A percentile compares a stretch with the other conserved stretches of the same genome.
Evolutionary conservation across 2,888 invertebrate species (phyloP).

Genomic region (Maniola hyperantus): DNA sequence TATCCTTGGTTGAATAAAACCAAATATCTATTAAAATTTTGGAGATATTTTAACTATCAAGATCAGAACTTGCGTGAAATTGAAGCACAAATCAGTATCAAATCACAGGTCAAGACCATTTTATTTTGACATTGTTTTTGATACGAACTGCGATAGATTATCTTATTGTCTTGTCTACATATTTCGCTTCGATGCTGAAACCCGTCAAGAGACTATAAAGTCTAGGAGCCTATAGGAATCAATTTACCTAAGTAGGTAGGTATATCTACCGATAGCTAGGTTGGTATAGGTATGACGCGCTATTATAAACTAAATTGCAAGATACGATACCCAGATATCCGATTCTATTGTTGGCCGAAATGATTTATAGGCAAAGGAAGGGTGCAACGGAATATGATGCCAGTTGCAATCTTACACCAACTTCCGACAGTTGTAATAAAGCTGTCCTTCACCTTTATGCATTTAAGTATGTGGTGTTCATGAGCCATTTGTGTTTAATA

Average conservation of each 20-base stretch:
- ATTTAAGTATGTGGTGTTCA: background rate
- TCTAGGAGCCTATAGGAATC: background rate
- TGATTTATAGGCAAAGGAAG: conserved; percentile 45
- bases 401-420: conserved; percentile 74
- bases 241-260: too few relatives aligned
- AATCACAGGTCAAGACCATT: background rate
- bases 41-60: conserved; percentile 27
- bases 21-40: conserved; percentile 36
- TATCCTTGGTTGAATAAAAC: conserved; percentile 55
- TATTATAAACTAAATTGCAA: conserved; percentile 1
- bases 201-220: too few relatives aligned
- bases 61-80: background rate
- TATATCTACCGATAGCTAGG: background rate
- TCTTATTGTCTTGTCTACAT: too few relatives aligned
- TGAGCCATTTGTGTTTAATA: background rate
- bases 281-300: background rate
- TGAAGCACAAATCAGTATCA: background rate
- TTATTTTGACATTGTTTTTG: background rate
- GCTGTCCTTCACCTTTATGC: background rate
- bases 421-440: conserved; percentile 53
- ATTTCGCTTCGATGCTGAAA: too few relatives aligned
- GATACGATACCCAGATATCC: background rate
- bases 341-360: conserved; percentile 10
- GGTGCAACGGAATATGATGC: conserved; percentile 57
- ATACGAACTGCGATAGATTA: too few relatives aligned